A percentile compares a stretch with the other conserved stretches of the same genome.
These are phyloP conservation scores for Myoxocephalus aenaeus DNA, from an alignment of 2,797 vertebrate genomes.

Conservation along the genomic window DNA sequence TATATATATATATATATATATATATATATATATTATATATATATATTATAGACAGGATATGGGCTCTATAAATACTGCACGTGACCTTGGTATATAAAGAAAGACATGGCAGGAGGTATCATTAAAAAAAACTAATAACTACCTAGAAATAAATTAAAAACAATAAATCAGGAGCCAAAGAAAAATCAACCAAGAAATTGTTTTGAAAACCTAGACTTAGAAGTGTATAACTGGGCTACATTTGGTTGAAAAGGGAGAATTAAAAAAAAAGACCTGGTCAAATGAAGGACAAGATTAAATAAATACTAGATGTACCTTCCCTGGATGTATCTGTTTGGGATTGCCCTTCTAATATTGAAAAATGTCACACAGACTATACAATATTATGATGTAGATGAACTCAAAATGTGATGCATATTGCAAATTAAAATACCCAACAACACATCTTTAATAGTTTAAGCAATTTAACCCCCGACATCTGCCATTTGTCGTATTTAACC, in stretches of 20 bases:
- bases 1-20: too few relatives aligned
- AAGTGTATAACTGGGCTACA: neutral
- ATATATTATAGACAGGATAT: neutral
- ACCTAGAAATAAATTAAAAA: too few relatives aligned
- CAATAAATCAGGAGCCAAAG: neutral
- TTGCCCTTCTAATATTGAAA: too few relatives aligned
- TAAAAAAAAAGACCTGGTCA: too few relatives aligned
- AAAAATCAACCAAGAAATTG: too few relatives aligned
- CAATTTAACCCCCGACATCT: too few relatives aligned
- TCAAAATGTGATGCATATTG: neutral
- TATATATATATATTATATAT: too few relatives aligned
- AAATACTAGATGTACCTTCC: neutral
- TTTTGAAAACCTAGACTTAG: neutral
- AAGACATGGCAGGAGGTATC: neutral
- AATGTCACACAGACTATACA: neutral
- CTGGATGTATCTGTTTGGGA: neutral
- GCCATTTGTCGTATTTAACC: neutral
- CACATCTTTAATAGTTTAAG: neutral
- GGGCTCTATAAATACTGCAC: neutral
- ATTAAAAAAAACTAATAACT: neutral
- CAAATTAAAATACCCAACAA: neutral
- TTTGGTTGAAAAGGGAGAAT: neutral
- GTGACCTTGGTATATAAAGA: neutral
- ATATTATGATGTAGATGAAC: neutral
- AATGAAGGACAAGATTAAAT: neutral